phyloP scores from a whole-genome alignment of 1,140 invertebrate genomes.

The Calliopsis andreniformis region DNA sequence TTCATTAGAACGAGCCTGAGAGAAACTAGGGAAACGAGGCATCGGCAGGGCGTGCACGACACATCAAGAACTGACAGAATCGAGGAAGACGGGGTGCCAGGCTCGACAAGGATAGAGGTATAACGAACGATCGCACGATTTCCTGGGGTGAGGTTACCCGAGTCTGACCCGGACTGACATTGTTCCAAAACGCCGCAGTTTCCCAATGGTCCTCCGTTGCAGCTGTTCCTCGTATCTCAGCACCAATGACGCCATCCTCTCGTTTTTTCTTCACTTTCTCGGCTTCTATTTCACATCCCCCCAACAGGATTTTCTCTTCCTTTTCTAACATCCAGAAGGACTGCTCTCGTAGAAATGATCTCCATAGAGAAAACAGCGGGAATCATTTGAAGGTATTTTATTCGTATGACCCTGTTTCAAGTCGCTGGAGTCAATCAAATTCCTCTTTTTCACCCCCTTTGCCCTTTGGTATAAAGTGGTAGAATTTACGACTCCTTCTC shows the following conservation, averaged over 20 bases:
- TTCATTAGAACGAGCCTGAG: conserved; percentile 45
- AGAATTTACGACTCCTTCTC: background rate
- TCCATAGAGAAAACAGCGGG: background rate
- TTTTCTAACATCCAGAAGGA: background rate
- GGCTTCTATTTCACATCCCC: too few relatives aligned
- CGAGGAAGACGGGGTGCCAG: background rate
- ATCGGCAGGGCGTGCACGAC: conserved; percentile 38
- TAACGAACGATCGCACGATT: conserved; percentile 55
- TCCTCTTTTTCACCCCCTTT: background rate
- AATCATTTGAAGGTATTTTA: background rate
- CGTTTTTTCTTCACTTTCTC: background rate
- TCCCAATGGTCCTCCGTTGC: conserved; percentile 36
- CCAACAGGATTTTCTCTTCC: background rate
- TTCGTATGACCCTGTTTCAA: background rate
- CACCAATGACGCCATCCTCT: conserved; percentile 9
- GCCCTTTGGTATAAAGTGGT: background rate
- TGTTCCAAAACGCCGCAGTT: conserved; percentile 59
- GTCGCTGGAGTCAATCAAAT: background rate
- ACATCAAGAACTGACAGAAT: conserved; percentile 31
- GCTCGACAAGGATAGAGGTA: conserved; percentile 15
- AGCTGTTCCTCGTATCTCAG: conserved; percentile 47
- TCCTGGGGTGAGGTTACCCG: conserved; percentile 53
- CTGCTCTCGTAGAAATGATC: conserved; percentile 7
- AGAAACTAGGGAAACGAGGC: conserved; percentile 39
- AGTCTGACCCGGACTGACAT: conserved; percentile 51